Evolutionary conservation across 2,113 vertebrate species (phyloP).

Genomic region (Phainopepla nitens): DNA sequence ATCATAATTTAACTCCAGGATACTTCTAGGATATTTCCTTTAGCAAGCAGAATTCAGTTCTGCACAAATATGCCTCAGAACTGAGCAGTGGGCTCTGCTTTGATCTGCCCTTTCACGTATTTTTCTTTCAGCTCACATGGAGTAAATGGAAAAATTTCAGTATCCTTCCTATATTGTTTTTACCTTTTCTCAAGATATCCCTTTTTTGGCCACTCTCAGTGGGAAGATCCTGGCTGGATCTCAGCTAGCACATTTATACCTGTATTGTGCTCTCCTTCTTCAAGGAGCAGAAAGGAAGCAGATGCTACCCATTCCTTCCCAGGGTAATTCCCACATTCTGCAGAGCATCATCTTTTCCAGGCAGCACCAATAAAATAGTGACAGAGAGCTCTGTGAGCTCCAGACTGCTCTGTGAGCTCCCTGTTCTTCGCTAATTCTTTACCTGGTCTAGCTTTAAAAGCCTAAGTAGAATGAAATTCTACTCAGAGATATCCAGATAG

Average conservation of each 20-base stretch:
- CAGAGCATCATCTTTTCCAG: not conserved
- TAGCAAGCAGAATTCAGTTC: not conserved
- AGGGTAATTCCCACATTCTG: not conserved
- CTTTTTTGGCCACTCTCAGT: not conserved
- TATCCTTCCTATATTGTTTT: not conserved
- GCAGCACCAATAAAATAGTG: not conserved
- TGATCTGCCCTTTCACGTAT: not conserved
- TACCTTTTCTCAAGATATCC: not conserved
- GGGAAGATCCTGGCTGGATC: not conserved
- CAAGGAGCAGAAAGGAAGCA: not conserved
- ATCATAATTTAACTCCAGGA: not conserved
- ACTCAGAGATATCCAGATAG: slow-evolving; percentile 51
- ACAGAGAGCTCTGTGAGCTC: not conserved
- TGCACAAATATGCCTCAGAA: not conserved
- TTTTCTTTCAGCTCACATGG: not conserved
- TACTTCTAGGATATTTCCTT: not conserved
- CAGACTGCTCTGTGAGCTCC: not conserved
- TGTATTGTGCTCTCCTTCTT: not conserved
- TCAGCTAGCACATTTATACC: not conserved
- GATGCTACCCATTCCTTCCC: not conserved
- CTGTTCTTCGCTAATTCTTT: not conserved
- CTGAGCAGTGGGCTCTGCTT: not conserved
- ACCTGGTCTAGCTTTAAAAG: not conserved
- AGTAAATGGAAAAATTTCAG: not conserved
- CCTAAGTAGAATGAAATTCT: slow-evolving; percentile 49